Conservation (phyloP, 2,797 vertebrate species). For the Brachyrhaphis roseni region DNA sequence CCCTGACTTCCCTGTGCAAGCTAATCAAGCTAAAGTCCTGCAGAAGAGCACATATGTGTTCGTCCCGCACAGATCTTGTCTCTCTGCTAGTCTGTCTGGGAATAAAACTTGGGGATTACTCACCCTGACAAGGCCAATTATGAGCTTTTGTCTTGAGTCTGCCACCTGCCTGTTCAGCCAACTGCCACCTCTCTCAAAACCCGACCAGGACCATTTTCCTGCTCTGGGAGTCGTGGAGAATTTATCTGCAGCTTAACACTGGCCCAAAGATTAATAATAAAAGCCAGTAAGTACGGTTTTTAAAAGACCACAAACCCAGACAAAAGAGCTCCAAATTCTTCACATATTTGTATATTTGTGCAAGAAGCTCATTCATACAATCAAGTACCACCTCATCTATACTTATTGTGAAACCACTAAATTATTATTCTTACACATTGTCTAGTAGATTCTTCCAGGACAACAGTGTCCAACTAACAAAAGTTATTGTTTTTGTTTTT, state of each 20-base stretch:
- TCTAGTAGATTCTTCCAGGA: not conserved
- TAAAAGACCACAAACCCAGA: not conserved
- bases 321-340: not conserved
- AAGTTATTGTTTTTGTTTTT: not conserved
- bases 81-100: conserved; percentile 11
- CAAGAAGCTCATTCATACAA: not conserved
- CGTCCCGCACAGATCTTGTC: conserved; percentile 13
- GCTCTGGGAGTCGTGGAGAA: conserved; percentile 11
- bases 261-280: not conserved
- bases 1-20: not conserved
- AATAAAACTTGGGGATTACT: conserved; percentile 68
- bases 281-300: not conserved
- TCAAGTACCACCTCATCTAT: not conserved
- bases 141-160: conserved; percentile 50
- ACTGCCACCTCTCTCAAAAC: conserved; percentile 37
- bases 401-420: not conserved
- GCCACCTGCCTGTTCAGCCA: conserved; percentile 33
- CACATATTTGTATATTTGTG: not conserved
- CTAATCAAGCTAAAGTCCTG: not conserved
- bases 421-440: too few species aligned
- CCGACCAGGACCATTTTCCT: conserved; percentile 13
- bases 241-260: not conserved
- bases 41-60: conserved; percentile 9
- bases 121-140: conserved; percentile 70
- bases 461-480: not conserved